phyloP scores from a whole-genome alignment of 2,888 invertebrate species.

The Philaethria dido region DNA sequence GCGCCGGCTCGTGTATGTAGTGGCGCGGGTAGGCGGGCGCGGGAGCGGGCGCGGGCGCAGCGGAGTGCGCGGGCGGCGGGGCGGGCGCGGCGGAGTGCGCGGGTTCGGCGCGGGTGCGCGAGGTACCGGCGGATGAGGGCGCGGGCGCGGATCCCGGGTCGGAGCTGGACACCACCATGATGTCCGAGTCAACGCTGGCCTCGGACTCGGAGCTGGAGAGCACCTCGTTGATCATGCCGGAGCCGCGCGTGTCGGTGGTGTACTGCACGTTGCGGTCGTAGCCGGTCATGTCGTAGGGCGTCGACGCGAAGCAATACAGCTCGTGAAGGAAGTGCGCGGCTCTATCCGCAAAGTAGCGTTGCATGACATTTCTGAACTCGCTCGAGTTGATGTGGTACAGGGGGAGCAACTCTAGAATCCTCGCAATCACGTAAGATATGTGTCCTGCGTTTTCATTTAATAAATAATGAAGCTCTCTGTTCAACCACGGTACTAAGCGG shows the following conservation, averaged over 20 bases:
- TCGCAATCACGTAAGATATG: slow-evolving; percentile 86
- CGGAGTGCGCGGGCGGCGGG: slow-evolving; percentile 60
- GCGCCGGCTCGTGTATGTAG: slow-evolving; percentile 56
- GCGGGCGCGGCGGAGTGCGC: slow-evolving; percentile 47
- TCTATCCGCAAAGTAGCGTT: slow-evolving; percentile 87
- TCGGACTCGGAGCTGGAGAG: slow-evolving; percentile 69
- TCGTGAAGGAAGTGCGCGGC: slow-evolving; percentile 96
- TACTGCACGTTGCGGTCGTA: slow-evolving; percentile 90
- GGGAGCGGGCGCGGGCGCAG: slow-evolving; percentile 55
- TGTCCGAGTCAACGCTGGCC: slow-evolving; percentile 66
- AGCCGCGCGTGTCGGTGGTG: slow-evolving; percentile 81
- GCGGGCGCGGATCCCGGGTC: slow-evolving; percentile 54
- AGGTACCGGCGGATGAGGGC: slow-evolving; percentile 54
- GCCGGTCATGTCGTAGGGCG: slow-evolving; percentile 93
- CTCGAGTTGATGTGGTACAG: slow-evolving; percentile 86
- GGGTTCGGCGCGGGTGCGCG: slow-evolving; percentile 51
- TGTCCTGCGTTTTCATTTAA: slow-evolving; percentile 86
- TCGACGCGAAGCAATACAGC: slow-evolving; percentile 92
- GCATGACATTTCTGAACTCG: slow-evolving; percentile 88
- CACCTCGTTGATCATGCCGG: slow-evolving; percentile 83
- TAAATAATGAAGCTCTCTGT: slow-evolving; percentile 92
- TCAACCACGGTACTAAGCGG: slow-evolving; percentile 94
- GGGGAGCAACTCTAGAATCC: slow-evolving; percentile 88
- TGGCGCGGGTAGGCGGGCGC: slow-evolving; percentile 61
- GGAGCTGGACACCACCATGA: slow-evolving; percentile 67